Evolutionary conservation across 23 tunicate species (phyloP).

Genomic region (Trididemnum nubilum): DNA sequence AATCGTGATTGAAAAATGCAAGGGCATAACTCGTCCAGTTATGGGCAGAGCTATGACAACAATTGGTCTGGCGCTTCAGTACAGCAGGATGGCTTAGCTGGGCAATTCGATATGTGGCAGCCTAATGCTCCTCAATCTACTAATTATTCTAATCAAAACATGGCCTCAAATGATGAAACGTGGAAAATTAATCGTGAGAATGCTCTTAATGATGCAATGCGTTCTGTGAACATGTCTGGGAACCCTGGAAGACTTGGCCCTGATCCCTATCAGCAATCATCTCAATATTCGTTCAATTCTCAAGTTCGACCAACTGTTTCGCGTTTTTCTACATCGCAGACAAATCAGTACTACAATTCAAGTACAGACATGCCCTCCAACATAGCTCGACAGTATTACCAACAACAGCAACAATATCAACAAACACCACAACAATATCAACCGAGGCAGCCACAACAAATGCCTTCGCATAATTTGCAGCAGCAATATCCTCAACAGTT

Average conservation of each 20-base stretch:
- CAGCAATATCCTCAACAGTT: background rate
- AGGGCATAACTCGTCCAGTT: too few species aligned
- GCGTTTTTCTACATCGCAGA: background rate
- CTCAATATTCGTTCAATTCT: constrained; percentile 1
- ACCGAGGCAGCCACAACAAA: background rate
- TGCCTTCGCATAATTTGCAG: background rate
- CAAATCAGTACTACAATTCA: background rate
- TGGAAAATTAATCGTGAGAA: constrained; percentile 11
- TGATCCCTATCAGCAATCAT: background rate
- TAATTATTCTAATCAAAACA: background rate
- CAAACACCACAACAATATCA: background rate
- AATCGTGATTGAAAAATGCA: too few species aligned
- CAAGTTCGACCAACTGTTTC: background rate
- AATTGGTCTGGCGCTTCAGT: background rate
- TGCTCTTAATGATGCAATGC: background rate
- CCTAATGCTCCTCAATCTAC: background rate
- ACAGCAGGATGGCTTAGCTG: background rate
- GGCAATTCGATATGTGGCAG: constrained; percentile 14
- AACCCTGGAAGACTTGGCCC: background rate
- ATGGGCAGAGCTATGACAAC: constrained; percentile 2
- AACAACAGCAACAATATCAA: background rate
- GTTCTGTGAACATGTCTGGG: background rate
- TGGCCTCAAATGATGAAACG: background rate
- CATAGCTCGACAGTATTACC: background rate
- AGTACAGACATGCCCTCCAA: background rate